These are phyloP conservation scores for Cephalopachus bancanus DNA, from an alignment of 2,797 vertebrate genomes.

Conservation along the genomic window DNA sequence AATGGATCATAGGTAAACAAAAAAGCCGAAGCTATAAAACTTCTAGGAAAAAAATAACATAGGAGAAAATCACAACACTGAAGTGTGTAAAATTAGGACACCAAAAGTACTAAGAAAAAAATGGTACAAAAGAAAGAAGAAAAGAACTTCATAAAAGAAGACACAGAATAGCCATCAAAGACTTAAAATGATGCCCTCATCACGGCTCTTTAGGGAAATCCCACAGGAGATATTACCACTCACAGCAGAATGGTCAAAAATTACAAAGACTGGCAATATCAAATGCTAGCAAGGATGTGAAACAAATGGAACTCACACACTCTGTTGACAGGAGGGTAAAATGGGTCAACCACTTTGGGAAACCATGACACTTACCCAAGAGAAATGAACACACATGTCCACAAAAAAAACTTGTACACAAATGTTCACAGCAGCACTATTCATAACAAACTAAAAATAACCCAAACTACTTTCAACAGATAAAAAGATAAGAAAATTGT, in stretches of 20 bases:
- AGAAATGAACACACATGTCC: background rate
- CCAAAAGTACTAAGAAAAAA: background rate
- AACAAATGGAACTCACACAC: background rate
- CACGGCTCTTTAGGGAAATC: background rate
- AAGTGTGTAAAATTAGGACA: background rate
- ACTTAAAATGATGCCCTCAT: background rate
- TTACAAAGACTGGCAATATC: background rate
- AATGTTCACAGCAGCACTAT: background rate
- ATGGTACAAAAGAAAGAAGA: background rate
- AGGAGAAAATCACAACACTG: background rate
- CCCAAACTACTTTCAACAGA: background rate
- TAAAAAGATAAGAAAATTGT: background rate
- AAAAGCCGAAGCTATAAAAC: background rate
- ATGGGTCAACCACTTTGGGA: background rate
- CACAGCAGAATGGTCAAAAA: background rate
- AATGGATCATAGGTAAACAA: background rate
- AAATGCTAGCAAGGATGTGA: background rate
- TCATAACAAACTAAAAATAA: background rate
- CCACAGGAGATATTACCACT: background rate
- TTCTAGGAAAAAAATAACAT: background rate
- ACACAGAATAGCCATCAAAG: background rate
- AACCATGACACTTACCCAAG: background rate
- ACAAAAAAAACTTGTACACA: background rate
- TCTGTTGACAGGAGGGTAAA: background rate
- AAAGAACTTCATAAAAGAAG: background rate